Conservation (phyloP, 1,140 invertebrate genomes). For the Schlechtendalia chinensis region DNA sequence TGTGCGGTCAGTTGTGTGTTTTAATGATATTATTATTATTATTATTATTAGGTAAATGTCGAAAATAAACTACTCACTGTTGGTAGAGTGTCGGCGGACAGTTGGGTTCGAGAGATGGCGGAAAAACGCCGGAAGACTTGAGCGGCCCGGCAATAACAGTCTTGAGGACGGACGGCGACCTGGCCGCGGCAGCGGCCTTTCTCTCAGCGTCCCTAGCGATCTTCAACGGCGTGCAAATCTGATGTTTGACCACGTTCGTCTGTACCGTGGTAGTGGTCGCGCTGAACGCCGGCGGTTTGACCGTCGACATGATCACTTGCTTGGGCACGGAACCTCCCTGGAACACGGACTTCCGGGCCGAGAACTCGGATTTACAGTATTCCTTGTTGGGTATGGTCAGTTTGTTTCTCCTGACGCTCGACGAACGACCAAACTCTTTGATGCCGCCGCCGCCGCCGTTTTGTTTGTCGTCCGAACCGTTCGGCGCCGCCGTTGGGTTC, state of each 20-base stretch:
- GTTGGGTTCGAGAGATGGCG: conserved; percentile 23
- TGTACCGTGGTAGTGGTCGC: conserved; percentile 25
- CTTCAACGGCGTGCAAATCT: conserved; percentile 12
- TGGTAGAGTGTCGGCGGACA: conserved; percentile 41
- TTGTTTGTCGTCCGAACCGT: neutral
- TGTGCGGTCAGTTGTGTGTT: no score
- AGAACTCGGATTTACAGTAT: conserved; percentile 37
- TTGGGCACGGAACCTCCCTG: conserved; percentile 8
- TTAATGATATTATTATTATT: no score
- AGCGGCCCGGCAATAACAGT: neutral
- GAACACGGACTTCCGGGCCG: conserved; percentile 39
- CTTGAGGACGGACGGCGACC: neutral
- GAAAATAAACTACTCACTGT: conserved; percentile 17
- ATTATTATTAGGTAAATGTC: neutral
- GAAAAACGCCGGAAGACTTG: conserved; percentile 31
- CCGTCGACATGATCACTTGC: conserved; percentile 22
- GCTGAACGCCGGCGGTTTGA: conserved; percentile 28
- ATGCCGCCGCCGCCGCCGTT: no score
- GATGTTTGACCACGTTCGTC: conserved; percentile 23
- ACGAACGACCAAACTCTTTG: neutral
- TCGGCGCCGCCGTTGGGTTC: neutral
- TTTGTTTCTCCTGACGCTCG: conserved; percentile 17
- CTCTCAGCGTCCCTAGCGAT: neutral
- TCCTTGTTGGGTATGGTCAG: conserved; percentile 46
- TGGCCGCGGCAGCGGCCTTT: neutral